Evolutionary conservation across 2,797 vertebrate species (phyloP).

Genomic region (Thaleichthys pacificus): DNA sequence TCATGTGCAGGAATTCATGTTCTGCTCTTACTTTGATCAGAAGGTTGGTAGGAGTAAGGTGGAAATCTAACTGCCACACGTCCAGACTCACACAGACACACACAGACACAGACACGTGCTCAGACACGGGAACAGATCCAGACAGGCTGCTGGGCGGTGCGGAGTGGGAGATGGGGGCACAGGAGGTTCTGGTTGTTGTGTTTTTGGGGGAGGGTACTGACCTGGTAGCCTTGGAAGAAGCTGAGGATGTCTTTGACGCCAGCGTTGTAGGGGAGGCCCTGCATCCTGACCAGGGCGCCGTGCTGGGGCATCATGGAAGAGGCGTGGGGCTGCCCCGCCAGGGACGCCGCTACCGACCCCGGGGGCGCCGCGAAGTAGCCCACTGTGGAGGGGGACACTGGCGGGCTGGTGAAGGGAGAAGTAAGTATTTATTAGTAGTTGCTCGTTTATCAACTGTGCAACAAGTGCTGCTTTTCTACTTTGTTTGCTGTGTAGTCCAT

Average conservation of each 20-base stretch:
- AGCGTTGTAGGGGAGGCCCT: conserved; percentile 90
- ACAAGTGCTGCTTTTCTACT: neutral
- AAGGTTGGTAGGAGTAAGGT: too few species aligned
- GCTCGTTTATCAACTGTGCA: neutral
- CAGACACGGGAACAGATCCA: neutral
- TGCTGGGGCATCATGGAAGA: conserved; percentile 83
- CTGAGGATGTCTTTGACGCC: conserved; percentile 96
- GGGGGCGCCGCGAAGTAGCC: conserved; percentile 88
- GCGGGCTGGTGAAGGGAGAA: conserved; percentile 75
- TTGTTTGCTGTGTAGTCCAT: neutral
- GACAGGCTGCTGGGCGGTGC: neutral
- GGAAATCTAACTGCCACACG: too few species aligned
- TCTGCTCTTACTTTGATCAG: too few species aligned
- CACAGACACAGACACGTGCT: neutral
- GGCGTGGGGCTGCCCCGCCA: conserved; percentile 79
- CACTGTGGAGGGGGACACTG: conserved; percentile 91
- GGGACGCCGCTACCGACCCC: conserved; percentile 79
- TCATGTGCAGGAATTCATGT: too few species aligned
- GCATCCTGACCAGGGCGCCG: conserved; percentile 90
- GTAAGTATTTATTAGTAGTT: neutral
- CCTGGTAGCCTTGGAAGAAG: conserved; percentile 97
- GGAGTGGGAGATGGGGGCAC: too few species aligned
- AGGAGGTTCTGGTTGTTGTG: neutral
- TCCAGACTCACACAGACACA: neutral
- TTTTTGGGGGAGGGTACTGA: conserved; percentile 58